Evolutionary conservation across 1,140 invertebrate genomes (phyloP).

Genomic region (Streblospio benedicti): DNA sequence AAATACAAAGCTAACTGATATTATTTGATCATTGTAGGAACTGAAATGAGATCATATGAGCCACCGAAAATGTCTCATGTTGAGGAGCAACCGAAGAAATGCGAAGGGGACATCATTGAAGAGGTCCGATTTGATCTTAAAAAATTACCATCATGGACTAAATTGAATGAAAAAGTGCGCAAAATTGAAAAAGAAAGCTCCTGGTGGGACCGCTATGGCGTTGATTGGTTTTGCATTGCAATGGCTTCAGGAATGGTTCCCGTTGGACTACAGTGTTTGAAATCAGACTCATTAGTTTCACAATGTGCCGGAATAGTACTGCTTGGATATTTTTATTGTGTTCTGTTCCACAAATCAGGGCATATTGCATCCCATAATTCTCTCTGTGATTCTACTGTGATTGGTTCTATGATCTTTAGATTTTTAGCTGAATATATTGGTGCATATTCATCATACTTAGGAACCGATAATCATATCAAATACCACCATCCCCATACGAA

Average conservation of each 20-base stretch:
- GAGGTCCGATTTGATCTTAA: too few species aligned
- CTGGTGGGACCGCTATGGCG: slow-evolving; percentile 35
- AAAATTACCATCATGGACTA: slow-evolving; percentile 28
- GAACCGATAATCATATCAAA: slow-evolving; percentile 34
- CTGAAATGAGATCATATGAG: too few species aligned
- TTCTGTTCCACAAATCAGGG: slow-evolving; percentile 26
- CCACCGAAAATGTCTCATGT: too few species aligned
- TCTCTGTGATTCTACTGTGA: slow-evolving; percentile 16
- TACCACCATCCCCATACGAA: slow-evolving; percentile 42
- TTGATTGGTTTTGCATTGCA: slow-evolving; percentile 26
- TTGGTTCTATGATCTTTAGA: slow-evolving; percentile 21
- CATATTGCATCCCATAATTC: slow-evolving; percentile 31
- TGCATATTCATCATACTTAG: slow-evolving; percentile 30
- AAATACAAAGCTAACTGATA: too few species aligned
- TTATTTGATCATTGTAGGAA: too few species aligned
- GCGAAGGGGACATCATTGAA: too few species aligned
- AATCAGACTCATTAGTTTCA: slow-evolving; percentile 2
- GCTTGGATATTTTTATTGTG: slow-evolving; percentile 26
- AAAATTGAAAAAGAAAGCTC: slow-evolving; percentile 19
- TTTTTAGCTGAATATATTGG: slow-evolving; percentile 34
- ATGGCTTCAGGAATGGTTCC: slow-evolving; percentile 15
- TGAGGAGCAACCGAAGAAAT: too few species aligned
- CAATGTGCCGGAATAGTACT: slow-evolving; percentile 24
- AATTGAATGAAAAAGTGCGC: slow-evolving; percentile 26
- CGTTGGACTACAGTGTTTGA: slow-evolving; percentile 22